These are phyloP conservation scores for Ptychochromis oligacanthus DNA, from an alignment of 2,113 vertebrate species.

Conservation along the genomic window DNA sequence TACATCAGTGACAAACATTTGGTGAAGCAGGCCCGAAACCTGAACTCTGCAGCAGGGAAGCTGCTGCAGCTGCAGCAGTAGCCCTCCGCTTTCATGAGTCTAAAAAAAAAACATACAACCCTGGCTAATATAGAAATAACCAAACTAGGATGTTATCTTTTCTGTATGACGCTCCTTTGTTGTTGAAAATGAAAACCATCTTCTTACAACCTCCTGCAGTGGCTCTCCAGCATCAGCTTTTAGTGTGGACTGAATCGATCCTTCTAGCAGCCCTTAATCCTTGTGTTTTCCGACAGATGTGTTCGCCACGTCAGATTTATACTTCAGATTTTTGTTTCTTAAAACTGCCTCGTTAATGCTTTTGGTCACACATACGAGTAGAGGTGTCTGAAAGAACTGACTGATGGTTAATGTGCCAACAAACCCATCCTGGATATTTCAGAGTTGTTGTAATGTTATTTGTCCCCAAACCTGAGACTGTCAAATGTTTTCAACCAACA, in stretches of 20 bases:
- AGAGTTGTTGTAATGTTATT: slow-evolving; percentile 23
- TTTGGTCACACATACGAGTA: not conserved
- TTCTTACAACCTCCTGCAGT: slow-evolving; percentile 49
- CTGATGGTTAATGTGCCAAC: not conserved
- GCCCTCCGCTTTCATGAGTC: slow-evolving; percentile 16
- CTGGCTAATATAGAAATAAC: slow-evolving; percentile 64
- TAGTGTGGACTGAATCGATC: slow-evolving; percentile 59
- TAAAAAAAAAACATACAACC: slow-evolving; percentile 33
- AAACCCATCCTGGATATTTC: slow-evolving; percentile 11
- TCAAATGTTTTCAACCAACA: not conserved
- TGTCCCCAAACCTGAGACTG: slow-evolving; percentile 10
- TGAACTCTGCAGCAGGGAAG: slow-evolving; percentile 92
- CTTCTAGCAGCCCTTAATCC: slow-evolving; percentile 40
- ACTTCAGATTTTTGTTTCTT: slow-evolving; percentile 33
- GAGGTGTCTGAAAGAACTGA: not conserved
- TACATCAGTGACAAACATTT: slow-evolving; percentile 91
- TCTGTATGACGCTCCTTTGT: slow-evolving; percentile 69
- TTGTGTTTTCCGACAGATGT: slow-evolving; percentile 44
- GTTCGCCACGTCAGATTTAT: slow-evolving; percentile 28
- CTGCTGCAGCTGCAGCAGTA: slow-evolving; percentile 91
- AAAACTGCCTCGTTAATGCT: slow-evolving; percentile 9
- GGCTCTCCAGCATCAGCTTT: slow-evolving; percentile 66
- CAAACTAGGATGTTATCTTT: slow-evolving; percentile 70
- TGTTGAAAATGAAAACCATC: slow-evolving; percentile 53
- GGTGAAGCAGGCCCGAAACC: slow-evolving; percentile 97